Conservation (phyloP, 2,113 vertebrate species). For the Pseudorasbora parva region DNA sequence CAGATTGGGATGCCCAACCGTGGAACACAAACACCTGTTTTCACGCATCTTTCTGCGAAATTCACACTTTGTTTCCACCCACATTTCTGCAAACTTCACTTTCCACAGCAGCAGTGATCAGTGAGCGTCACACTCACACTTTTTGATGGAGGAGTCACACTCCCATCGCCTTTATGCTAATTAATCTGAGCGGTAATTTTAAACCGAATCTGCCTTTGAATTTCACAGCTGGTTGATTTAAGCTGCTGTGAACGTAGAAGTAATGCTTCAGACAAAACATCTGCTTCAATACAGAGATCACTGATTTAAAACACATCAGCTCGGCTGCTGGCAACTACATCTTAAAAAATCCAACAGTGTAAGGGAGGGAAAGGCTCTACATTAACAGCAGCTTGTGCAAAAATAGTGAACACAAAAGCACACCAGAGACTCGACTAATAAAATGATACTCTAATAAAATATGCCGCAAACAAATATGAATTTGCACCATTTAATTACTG, state of each 20-base stretch:
- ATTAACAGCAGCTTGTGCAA: background rate
- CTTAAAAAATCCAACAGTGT: background rate
- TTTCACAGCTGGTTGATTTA: slow-evolving; percentile 5
- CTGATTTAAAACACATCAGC: background rate
- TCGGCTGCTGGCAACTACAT: background rate
- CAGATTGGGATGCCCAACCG: background rate
- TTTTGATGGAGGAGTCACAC: background rate
- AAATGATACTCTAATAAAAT: background rate
- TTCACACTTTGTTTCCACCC: slow-evolving; percentile 19
- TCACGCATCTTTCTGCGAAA: background rate
- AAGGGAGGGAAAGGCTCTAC: background rate
- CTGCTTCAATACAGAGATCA: background rate
- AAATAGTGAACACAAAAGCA: background rate
- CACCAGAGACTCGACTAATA: no score
- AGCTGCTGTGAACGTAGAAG: background rate
- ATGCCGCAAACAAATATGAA: background rate
- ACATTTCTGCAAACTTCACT: background rate
- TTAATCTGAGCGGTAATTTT: background rate
- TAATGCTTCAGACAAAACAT: background rate
- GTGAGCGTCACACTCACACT: background rate
- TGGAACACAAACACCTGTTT: slow-evolving; percentile 11
- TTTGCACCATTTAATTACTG: background rate
- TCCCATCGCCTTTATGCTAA: background rate
- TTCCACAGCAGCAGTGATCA: background rate
- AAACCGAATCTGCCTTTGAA: background rate